Base-by-base conservation (phyloP, 1,140 invertebrate genomes). In the Drosophila sulfurigaster region DNA sequence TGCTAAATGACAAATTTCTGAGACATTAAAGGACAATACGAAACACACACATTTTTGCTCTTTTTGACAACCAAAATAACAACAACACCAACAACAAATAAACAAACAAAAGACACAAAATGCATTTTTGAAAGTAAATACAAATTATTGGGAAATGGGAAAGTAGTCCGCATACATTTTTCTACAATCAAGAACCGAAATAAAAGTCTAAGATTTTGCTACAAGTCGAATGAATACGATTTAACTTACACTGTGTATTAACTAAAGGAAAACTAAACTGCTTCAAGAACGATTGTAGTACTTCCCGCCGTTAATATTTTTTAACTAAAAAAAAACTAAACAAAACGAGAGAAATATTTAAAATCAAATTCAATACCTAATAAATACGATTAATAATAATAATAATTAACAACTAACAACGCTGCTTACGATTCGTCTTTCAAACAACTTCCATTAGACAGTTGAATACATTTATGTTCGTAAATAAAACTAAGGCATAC, bases 21-120 rank as follows among this genome's bases (percentile, higher is more conserved):
- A 86, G 86, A 90, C 86, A 87, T 90, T 77, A 87, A 74, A 82
- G 88, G 86, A 90, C 86, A 90, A 90, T 90, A 90, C 86, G 62
- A 89, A 11, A 59, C 52, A 59, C 63, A 77, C 77, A 78, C 54
- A 73, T 67, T 86, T 79, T 90, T 90, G 75, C 85, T 88, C 73
- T 75, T 75, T 86, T 86, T 88, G 63, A 67, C 43, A 67, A 57
- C 51, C 54, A 57, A 25, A 62, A 49, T 30, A 49, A 57, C 35
- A 62, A 59, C 45, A 59, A 57, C 46, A n/a, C n/a, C n/a, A 57
- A 3, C 20, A 16, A 69, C 54, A 43, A 38, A 2, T 35, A 32
- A 49, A 41, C 43, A n/a, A 58, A 58, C 41, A 54, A 43, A 32
- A 35, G 66, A 67, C 64, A 60, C 41, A 43, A 72, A 64, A 48